phyloP scores from a whole-genome alignment of 2,888 invertebrate genomes.

The Nemoura dubitans region DNA sequence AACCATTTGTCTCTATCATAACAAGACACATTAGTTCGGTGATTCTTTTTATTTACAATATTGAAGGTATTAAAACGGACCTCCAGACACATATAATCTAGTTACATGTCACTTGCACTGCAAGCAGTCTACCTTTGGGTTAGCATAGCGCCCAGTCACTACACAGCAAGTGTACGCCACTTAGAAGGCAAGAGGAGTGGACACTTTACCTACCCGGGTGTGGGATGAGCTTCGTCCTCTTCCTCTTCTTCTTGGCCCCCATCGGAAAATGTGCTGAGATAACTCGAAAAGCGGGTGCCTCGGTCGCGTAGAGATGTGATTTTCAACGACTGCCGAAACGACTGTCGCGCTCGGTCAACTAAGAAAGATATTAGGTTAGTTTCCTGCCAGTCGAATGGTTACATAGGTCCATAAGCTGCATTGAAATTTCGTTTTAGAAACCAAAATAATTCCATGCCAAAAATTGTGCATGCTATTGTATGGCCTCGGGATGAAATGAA shows the following conservation, averaged over 20 bases:
- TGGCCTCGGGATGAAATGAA: too few relatives aligned
- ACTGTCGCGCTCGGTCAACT: slow-evolving; percentile 71
- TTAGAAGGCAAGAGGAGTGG: not conserved
- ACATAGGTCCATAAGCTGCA: too few relatives aligned
- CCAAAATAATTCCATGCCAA: too few relatives aligned
- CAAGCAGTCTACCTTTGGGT: not conserved
- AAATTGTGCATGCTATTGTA: too few relatives aligned
- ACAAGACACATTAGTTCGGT: too few relatives aligned
- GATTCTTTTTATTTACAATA: too few relatives aligned
- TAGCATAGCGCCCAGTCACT: not conserved
- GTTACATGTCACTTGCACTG: not conserved
- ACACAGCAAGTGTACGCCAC: not conserved
- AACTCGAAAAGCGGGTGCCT: not conserved
- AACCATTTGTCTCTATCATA: too few relatives aligned
- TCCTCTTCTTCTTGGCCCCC: slow-evolving; percentile 31
- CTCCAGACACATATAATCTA: not conserved
- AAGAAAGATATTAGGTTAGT: slow-evolving; percentile 48
- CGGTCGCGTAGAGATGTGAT: slow-evolving; percentile 33
- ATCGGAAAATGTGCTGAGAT: slow-evolving; percentile 55
- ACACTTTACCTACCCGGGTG: not conserved
- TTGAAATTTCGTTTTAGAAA: too few relatives aligned
- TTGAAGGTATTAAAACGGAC: too few relatives aligned
- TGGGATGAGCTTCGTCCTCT: slow-evolving; percentile 28
- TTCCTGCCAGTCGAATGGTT: too few relatives aligned
- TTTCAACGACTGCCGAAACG: slow-evolving; percentile 54